Percentiles rank a stretch among this genome's conserved stretches.
These are phyloP conservation scores for Stomatorhinus walkeri DNA, from an alignment of 2,797 vertebrate species.

Conservation along the genomic window DNA sequence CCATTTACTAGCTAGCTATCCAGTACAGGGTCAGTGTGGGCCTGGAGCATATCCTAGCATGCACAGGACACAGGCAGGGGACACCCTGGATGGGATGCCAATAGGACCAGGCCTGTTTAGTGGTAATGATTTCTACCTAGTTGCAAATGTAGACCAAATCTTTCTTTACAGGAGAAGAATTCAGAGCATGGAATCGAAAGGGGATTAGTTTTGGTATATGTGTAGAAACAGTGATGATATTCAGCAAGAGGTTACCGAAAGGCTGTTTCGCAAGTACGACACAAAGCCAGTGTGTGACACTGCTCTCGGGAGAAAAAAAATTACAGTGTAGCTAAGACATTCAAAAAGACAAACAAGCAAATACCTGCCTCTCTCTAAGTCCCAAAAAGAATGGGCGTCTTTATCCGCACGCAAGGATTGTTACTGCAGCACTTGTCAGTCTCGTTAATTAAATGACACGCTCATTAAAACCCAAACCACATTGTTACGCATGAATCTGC, in stretches of 20 bases:
- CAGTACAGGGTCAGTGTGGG: neutral
- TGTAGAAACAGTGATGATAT: neutral
- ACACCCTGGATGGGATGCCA: neutral
- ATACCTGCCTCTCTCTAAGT: neutral
- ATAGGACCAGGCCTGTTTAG: neutral
- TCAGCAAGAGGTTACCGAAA: neutral
- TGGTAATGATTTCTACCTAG: neutral
- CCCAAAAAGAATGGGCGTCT: neutral
- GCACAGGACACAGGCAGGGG: neutral
- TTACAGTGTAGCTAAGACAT: neutral
- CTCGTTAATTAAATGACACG: constrained; percentile 23
- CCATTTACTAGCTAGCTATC: neutral
- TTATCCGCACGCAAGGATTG: neutral
- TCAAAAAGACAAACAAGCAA: neutral
- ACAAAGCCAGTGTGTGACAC: neutral
- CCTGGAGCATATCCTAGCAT: neutral
- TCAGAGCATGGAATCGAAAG: neutral
- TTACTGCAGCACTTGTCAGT: constrained; percentile 20
- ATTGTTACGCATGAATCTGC: constrained; percentile 16
- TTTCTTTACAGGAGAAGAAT: neutral
- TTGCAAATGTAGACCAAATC: neutral
- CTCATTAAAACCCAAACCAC: constrained; percentile 16
- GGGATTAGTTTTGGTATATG: neutral
- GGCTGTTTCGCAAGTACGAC: neutral
- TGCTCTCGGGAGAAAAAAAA: neutral